A percentile compares a stretch with the other conserved stretches of the same genome.
Evolutionary conservation across 2,888 invertebrate species (phyloP).

Genomic region (Acutogordius australiensis): DNA sequence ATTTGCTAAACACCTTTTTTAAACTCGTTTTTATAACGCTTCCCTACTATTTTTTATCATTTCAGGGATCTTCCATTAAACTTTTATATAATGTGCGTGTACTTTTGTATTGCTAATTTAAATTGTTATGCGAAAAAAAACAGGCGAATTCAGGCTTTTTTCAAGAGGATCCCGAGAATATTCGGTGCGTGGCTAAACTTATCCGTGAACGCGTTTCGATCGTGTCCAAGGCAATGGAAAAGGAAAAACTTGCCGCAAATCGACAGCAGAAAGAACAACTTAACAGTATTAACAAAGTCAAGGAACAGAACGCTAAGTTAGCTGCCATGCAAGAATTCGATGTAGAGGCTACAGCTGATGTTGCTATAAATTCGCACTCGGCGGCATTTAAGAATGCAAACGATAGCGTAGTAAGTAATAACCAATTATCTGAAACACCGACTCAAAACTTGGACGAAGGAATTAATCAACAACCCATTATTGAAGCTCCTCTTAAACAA

Average conservation of each 20-base stretch:
- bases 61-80: too few species aligned
- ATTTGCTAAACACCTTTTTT: too few species aligned
- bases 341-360: neutral
- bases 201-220: neutral
- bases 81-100: too few species aligned
- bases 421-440: neutral
- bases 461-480: neutral
- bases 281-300: too few species aligned
- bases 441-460: neutral
- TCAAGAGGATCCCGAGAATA: neutral
- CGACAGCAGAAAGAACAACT: slow-evolving; percentile 16
- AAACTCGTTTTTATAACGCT: too few species aligned
- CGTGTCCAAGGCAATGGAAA: neutral
- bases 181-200: slow-evolving; percentile 1
- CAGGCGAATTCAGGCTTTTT: slow-evolving; percentile 5
- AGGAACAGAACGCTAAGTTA: neutral
- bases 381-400: neutral
- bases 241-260: slow-evolving; percentile 14
- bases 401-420: neutral
- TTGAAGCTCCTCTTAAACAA: neutral
- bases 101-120: too few species aligned
- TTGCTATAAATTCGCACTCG: neutral
- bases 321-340: too few species aligned
- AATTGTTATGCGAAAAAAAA: too few species aligned
- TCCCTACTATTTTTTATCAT: too few species aligned